phyloP scores from a whole-genome alignment of 2,113 vertebrate species.

The Scomber scombrus region DNA sequence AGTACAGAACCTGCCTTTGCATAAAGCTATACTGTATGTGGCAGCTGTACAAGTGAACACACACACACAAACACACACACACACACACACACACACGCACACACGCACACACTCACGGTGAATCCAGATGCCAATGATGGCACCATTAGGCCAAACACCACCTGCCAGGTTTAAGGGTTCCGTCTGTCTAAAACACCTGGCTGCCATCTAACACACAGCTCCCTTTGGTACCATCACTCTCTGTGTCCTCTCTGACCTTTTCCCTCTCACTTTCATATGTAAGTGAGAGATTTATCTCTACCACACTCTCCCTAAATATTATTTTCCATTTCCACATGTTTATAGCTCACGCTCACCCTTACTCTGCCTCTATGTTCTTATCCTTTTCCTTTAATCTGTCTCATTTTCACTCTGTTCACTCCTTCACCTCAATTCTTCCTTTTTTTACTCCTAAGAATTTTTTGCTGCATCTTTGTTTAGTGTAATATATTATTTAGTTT shows the following conservation, averaged over 20 bases:
- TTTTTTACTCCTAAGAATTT: constrained; percentile 4
- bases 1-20: background rate
- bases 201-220: constrained; percentile 53
- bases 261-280: constrained; percentile 30
- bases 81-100: constrained; percentile 22
- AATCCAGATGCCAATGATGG: constrained; percentile 67
- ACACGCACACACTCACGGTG: constrained; percentile 20
- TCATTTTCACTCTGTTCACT: constrained; percentile 21
- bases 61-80: background rate
- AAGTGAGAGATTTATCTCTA: background rate
- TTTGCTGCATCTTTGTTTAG: constrained; percentile 13
- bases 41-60: constrained; percentile 4
- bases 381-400: constrained; percentile 37
- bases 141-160: constrained; percentile 60
- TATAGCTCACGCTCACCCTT: background rate
- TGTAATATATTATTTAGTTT: constrained; percentile 13
- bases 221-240: constrained; percentile 56
- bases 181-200: constrained; percentile 75
- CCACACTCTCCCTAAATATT: constrained; percentile 3
- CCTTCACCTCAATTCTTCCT: background rate
- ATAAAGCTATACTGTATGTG: background rate
- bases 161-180: constrained; percentile 64
- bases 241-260: constrained; percentile 70
- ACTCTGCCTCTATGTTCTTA: background rate
- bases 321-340: constrained; percentile 32